Conservation (phyloP, 2,113 vertebrate genomes). For the Plecturocebus donacophilus region DNA sequence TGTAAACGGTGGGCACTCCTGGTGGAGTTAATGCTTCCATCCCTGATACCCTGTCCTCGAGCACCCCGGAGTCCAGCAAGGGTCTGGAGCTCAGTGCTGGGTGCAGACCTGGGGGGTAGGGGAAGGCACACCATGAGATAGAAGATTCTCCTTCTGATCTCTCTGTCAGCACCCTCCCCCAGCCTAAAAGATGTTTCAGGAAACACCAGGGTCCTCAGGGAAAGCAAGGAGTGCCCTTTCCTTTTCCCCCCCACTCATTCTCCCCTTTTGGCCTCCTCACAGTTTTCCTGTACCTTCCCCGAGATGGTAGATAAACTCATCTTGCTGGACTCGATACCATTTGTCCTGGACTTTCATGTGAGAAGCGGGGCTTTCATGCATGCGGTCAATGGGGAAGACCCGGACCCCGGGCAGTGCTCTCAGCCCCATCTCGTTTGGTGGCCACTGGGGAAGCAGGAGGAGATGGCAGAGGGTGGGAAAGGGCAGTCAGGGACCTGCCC, state of each 20-base stretch:
- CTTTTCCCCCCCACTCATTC: background rate
- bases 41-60: background rate
- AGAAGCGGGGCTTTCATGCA: background rate
- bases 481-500: accelerated
- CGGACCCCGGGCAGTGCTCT: accelerated
- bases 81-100: background rate
- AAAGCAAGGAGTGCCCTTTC: too few species aligned
- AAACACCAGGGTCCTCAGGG: background rate
- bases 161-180: background rate
- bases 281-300: slow-evolving; percentile 93
- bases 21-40: too few species aligned
- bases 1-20: background rate
- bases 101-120: accelerated
- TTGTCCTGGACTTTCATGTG: slow-evolving; percentile 82
- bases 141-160: background rate
- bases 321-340: slow-evolving; percentile 89
- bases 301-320: slow-evolving; percentile 93
- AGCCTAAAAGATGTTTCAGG: background rate
- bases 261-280: background rate
- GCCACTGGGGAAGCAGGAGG: background rate
- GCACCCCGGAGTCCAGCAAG: background rate
- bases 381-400: background rate
- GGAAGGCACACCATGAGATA: background rate
- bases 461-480: background rate
- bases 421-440: background rate